A percentile compares a stretch with the other conserved stretches of the same genome.
These are phyloP conservation scores for Eumacrocentrus americanus DNA, from an alignment of 2,888 invertebrate genomes.

Conservation along the genomic window DNA sequence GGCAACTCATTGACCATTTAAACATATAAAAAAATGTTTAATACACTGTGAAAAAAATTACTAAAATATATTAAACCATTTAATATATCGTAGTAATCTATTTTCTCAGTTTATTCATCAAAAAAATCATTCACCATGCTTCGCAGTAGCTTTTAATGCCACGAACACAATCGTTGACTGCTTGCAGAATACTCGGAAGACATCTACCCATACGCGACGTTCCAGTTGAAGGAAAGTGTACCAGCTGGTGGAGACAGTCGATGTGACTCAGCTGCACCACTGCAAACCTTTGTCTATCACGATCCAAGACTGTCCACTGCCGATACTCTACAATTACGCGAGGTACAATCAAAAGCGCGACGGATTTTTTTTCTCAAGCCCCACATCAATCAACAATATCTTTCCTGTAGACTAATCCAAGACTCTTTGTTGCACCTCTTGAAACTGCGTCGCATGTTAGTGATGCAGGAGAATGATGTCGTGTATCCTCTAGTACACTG, in stretches of 20 bases:
- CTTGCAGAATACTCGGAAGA: slow-evolving; percentile 68
- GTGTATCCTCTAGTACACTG: neutral
- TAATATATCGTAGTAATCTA: no score
- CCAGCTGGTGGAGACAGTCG: slow-evolving; percentile 88
- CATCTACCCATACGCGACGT: slow-evolving; percentile 69
- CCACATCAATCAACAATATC: neutral
- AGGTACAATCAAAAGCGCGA: slow-evolving; percentile 63
- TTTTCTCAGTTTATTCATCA: neutral
- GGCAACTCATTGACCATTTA: no score
- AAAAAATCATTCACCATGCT: slow-evolving; percentile 1
- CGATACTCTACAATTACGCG: slow-evolving; percentile 77
- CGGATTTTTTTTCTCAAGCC: neutral
- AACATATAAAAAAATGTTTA: no score
- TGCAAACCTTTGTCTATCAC: slow-evolving; percentile 81
- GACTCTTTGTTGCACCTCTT: neutral
- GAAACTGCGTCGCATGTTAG: slow-evolving; percentile 1
- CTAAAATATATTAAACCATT: no score
- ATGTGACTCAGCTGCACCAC: slow-evolving; percentile 69
- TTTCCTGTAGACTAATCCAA: neutral
- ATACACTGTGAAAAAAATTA: no score
- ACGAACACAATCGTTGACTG: slow-evolving; percentile 28
- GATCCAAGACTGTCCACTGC: slow-evolving; percentile 79
- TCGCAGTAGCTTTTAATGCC: slow-evolving; percentile 18
- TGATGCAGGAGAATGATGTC: neutral
- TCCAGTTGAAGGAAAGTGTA: slow-evolving; percentile 73